phyloP scores from a whole-genome alignment of 2,113 vertebrate species.

The Sinocyclocheilus rhinocerous region DNA sequence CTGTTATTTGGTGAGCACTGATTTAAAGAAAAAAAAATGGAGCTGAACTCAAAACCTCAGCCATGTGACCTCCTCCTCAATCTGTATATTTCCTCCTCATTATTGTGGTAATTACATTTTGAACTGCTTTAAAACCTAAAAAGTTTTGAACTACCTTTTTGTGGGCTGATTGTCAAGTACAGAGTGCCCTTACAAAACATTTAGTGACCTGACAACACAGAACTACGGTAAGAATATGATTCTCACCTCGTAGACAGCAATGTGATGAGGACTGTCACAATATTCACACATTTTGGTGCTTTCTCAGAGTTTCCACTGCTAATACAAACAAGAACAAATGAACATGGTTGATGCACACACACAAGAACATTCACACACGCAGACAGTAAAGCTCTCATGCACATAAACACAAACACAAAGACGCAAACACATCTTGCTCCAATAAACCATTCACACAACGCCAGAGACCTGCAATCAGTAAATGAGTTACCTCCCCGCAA shows the following conservation, averaged over 20 bases:
- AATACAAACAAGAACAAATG: neutral
- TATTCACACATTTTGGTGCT: neutral
- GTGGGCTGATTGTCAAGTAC: neutral
- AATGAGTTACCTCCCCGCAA: conserved; percentile 43
- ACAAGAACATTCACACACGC: neutral
- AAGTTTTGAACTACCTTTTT: neutral
- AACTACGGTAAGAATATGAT: neutral
- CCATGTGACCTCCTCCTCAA: neutral
- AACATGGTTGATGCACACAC: neutral
- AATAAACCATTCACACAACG: neutral
- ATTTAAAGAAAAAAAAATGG: neutral
- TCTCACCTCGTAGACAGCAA: neutral
- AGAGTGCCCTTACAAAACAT: neutral
- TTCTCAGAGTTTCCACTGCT: neutral
- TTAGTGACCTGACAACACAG: neutral
- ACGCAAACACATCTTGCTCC: neutral
- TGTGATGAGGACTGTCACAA: neutral
- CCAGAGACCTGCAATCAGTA: conserved; percentile 46
- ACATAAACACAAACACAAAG: conserved; percentile 2
- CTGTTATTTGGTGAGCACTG: neutral
- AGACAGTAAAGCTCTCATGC: neutral
- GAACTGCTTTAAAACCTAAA: neutral
- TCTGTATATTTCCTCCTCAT: neutral
- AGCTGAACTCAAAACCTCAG: neutral
- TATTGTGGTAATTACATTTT: neutral